Base-by-base conservation (phyloP, 2,888 invertebrate genomes). In the Eristalinus sepulchralis region DNA sequence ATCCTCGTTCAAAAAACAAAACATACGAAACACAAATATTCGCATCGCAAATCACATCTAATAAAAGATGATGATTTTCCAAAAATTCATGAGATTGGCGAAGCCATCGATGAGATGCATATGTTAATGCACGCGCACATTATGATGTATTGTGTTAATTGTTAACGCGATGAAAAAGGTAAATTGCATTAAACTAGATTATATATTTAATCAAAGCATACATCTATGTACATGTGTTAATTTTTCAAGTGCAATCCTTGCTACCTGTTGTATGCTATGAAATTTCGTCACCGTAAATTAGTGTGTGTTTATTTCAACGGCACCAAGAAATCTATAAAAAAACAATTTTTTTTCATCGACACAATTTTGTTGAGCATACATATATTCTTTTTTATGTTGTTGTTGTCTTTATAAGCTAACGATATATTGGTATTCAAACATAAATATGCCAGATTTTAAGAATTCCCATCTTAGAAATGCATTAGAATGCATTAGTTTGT, bases 71-170 rank as follows among this genome's bases (percentile, higher is more conserved):
- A 86, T 22, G 77, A 90, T 20, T 92, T 92, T 84, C 91, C 92
- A 73, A 90, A 90, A 27, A 89, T 92, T 89, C 92, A 92, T 88
- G 92, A 92, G 90, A 92, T 92, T 90, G 92, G 91, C 90, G 92
- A 91, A 89, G 91, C 92, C 89, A 92, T 92, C 90, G 92, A 92
- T 91, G 92, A 92, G 89, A 89, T 92, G 90, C 91, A 92, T 89
- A 88, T 92, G 87, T 91, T 92, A 89, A 92, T 92, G 92, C 92
- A 92, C 90, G 91, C 92, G 85, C 91, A 92, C 88, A 90, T 92
- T 88, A 90, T 92, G 90, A 92, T 92, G 89, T 92, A 91, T 91
- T 91, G 91, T 90, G 89, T 92, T 62, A 89, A 89, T 73, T 87
- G 87, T 67, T 88, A 85, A 88, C 67, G 31, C 57, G 39, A 55